A percentile compares a stretch with the other conserved stretches of the same genome.
Conservation (phyloP, 2,797 vertebrate species). For the Xenopus petersii region DNA sequence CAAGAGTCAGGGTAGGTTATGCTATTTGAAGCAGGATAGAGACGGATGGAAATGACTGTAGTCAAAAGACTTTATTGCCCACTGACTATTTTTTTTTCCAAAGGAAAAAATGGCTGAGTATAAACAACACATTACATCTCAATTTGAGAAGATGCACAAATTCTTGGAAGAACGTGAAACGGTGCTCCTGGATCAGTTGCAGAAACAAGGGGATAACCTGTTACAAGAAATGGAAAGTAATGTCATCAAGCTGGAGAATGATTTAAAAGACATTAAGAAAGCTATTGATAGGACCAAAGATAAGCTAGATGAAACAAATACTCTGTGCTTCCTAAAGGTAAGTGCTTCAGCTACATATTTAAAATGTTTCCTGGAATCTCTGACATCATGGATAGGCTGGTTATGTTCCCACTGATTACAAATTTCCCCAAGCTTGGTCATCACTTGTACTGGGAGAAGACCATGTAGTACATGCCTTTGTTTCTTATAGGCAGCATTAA, state of each 20-base stretch:
- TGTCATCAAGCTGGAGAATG: conserved; percentile 30
- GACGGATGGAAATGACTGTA: no score
- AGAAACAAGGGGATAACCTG: conserved; percentile 39
- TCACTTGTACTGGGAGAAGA: no score
- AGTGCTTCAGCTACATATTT: not conserved
- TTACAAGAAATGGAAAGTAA: conserved; percentile 17
- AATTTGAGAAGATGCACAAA: conserved; percentile 63
- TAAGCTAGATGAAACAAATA: not conserved
- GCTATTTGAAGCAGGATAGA: no score
- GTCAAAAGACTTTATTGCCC: no score
- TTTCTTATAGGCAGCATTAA: no score
- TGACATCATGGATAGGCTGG: no score
- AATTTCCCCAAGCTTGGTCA: no score
- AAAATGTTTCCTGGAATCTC: not conserved
- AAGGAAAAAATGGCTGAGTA: not conserved
- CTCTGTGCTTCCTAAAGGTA: not conserved
- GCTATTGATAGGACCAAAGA: not conserved
- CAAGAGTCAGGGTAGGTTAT: no score
- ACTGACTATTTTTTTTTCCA: not conserved
- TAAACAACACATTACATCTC: conserved; percentile 48
- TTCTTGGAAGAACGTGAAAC: conserved; percentile 60
- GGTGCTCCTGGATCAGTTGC: conserved; percentile 50
- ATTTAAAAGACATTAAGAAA: not conserved
- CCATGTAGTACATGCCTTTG: no score
- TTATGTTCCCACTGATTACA: no score